Evolutionary conservation across 2,113 vertebrate genomes (phyloP).

Genomic region (Sphyrna mokarran): DNA sequence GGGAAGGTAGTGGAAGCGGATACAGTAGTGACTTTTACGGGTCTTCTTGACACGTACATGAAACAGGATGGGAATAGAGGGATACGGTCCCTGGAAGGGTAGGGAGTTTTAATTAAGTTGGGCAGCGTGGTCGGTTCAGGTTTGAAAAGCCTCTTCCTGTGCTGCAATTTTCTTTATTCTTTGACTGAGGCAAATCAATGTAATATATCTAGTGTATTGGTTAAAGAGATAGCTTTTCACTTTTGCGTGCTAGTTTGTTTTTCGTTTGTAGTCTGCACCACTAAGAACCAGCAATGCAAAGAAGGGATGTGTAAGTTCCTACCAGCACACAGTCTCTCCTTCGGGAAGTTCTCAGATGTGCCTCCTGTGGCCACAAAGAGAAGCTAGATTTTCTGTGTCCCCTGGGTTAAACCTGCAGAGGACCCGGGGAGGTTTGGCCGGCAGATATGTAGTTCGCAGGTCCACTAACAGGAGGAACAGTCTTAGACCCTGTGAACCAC

Average conservation of each 20-base stretch:
- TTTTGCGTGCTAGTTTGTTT: background rate
- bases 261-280: background rate
- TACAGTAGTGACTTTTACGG: too few species aligned
- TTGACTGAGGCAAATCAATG: background rate
- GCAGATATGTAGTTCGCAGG: background rate
- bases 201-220: background rate
- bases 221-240: background rate
- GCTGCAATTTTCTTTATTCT: too few species aligned
- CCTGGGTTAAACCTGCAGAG: background rate
- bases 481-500: background rate
- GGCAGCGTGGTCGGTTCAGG: too few species aligned
- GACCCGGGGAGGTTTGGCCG: background rate
- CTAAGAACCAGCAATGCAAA: background rate
- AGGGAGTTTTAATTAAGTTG: too few species aligned
- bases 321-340: background rate
- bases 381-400: background rate
- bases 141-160: too few species aligned
- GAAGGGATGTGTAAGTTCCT: background rate
- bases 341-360: background rate
- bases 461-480: background rate
- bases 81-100: too few species aligned
- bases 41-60: too few species aligned
- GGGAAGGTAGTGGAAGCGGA: too few species aligned
- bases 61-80: too few species aligned
- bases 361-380: background rate